A percentile compares a stretch with the other conserved stretches of the same genome.
These are phyloP conservation scores for Eupelmus urozonus DNA, from an alignment of 2,888 invertebrate genomes.

Conservation along the genomic window DNA sequence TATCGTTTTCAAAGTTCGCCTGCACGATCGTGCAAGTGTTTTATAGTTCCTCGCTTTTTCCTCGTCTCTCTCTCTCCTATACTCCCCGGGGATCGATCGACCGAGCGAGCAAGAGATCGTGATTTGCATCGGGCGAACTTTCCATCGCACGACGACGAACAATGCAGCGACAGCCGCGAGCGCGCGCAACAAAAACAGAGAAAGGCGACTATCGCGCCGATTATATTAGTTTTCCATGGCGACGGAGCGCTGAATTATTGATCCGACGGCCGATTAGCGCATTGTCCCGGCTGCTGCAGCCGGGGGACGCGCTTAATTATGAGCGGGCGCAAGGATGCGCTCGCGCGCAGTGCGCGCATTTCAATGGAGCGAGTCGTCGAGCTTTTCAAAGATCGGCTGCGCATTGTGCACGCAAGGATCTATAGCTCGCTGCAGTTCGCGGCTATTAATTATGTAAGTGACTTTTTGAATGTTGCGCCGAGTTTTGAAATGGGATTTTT, in stretches of 20 bases:
- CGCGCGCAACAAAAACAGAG: slow-evolving; percentile 1
- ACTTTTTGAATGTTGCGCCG: background rate
- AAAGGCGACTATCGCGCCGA: slow-evolving; percentile 20
- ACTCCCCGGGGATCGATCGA: background rate
- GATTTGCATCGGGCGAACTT: slow-evolving; percentile 45
- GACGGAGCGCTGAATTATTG: slow-evolving; percentile 35
- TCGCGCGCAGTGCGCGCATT: background rate
- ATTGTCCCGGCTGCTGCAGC: background rate
- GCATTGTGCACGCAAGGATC: background rate
- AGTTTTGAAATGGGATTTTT: background rate
- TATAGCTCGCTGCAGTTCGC: background rate
- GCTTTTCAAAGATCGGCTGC: background rate
- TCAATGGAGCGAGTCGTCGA: background rate
- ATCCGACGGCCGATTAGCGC: slow-evolving; percentile 42
- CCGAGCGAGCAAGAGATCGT: slow-evolving; percentile 16
- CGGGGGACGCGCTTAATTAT: slow-evolving; percentile 10
- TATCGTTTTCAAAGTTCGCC: background rate
- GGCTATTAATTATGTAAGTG: slow-evolving; percentile 21
- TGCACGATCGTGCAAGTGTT: background rate
- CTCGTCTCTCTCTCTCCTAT: background rate
- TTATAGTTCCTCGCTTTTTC: slow-evolving; percentile 18
- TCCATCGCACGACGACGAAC: background rate
- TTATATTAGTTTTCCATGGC: background rate
- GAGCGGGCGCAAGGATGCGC: background rate
- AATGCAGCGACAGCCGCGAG: background rate